Evolutionary conservation across 2,797 vertebrate genomes (phyloP), one percentile per base, ranked within the genome.

Genomic region (Molossus alvarezi): DNA sequence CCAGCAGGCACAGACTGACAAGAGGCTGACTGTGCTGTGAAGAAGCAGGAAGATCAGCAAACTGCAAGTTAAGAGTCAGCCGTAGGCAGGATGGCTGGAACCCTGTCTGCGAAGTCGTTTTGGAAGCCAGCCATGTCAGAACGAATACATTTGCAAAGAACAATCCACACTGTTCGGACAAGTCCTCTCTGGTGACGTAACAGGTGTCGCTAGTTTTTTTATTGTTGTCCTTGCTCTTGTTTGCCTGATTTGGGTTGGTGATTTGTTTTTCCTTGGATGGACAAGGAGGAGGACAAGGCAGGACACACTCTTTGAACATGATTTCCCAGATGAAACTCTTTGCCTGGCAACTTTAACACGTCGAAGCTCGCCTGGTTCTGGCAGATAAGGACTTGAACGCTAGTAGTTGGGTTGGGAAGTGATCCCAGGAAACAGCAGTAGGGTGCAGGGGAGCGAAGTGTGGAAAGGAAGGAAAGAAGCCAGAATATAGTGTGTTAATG

Each of bases 151-250:
- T 91, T 97, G 87, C 90, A 94, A 94, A 97, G 96, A 94, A 48
- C n/a, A 11, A 65, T 94, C 95, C n/a, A 90, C 77, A 87, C 95
- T 97, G 97, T 97, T 90, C 93, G 82, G 97, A 51, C 62, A 94
- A 55, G 69, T 73, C 94, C 37, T 97, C 82, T 77, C 75, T 69
- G 90, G 97, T 91, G 97, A 92, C 91, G 3, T 27, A 90, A 95
- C 97, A 98, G 97, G 97, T 98, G 96, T 84, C 81, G 48, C 86
- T 97, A 72, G 83, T 75, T 79, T 96, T 97, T 97, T 94, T 58
- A 33, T 93, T 88, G 29, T 13, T 79, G 58, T 27, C 25, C 5
- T 37, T 72, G 64, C 37, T 79, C 76, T n/a, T 62, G 81, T 82
- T 88, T 85, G 93, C 57, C 55, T 93, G 58, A 82, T 81, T 95